phyloP scores from a whole-genome alignment of 1,140 invertebrate genomes.

The Drosophila saltans region DNA sequence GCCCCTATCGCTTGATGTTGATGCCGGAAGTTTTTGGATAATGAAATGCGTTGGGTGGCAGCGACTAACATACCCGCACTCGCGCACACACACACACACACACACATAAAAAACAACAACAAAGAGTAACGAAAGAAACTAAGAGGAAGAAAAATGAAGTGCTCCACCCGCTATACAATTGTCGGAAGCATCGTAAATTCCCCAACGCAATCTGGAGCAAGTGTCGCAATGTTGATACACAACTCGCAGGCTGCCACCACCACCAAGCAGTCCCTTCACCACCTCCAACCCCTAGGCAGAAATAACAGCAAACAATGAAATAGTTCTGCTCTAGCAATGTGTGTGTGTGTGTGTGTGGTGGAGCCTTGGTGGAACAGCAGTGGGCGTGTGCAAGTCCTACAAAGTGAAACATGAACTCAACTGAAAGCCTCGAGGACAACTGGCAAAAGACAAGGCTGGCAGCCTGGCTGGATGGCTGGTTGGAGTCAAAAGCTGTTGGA shows the following conservation, averaged over 20 bases:
- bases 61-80: too few relatives aligned
- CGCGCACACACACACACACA: too few relatives aligned
- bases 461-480: too few relatives aligned
- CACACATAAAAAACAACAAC: slow-evolving; percentile 13
- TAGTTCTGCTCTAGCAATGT: slow-evolving; percentile 34
- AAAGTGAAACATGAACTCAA: slow-evolving; percentile 59
- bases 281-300: slow-evolving; percentile 2
- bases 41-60: slow-evolving; percentile 52
- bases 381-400: slow-evolving; percentile 12
- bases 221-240: slow-evolving; percentile 74
- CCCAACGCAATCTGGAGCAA: slow-evolving; percentile 78
- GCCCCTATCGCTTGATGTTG: slow-evolving; percentile 56
- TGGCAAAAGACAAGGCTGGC: slow-evolving; percentile 21
- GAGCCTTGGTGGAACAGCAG: too few relatives aligned
- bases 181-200: slow-evolving; percentile 74
- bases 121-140: slow-evolving; percentile 43
- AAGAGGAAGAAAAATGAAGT: slow-evolving; percentile 40
- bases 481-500: slow-evolving; percentile 17
- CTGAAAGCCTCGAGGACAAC: slow-evolving; percentile 37
- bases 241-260: slow-evolving; percentile 29
- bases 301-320: slow-evolving; percentile 46
- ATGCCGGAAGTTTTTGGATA: slow-evolving; percentile 69
- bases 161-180: slow-evolving; percentile 44
- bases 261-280: slow-evolving; percentile 1
- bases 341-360: too few relatives aligned